Evolutionary conservation across 2,888 invertebrate species (phyloP).

Genomic region (Clanis bilineata): DNA sequence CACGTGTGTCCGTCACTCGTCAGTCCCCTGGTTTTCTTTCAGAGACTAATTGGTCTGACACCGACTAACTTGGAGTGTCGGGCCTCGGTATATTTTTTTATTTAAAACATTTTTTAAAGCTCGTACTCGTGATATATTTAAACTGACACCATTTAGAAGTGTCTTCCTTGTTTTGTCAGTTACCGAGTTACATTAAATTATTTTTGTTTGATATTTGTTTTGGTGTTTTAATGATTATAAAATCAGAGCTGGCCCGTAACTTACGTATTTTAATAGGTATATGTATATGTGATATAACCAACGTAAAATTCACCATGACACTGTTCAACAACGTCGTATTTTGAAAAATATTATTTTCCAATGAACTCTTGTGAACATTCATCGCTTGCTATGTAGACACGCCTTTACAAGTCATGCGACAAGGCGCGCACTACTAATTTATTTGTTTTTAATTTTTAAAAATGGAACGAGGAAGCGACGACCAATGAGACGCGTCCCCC

Average conservation of each 20-base stretch:
- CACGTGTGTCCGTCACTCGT: conserved; percentile 64
- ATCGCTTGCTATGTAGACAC: neutral
- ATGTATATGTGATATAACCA: too few relatives aligned
- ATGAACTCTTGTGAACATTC: too few relatives aligned
- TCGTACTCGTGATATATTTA: conserved; percentile 42
- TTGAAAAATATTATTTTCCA: too few relatives aligned
- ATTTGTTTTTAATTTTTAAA: conserved; percentile 81
- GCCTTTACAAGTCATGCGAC: neutral
- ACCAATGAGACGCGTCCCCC: conserved; percentile 79
- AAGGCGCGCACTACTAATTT: conserved; percentile 40
- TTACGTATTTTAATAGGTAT: too few relatives aligned
- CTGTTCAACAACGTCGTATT: too few relatives aligned
- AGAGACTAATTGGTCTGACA: conserved; percentile 79
- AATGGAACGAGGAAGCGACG: conserved; percentile 69
- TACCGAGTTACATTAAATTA: conserved; percentile 1
- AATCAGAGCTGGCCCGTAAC: neutral
- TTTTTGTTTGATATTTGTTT: neutral
- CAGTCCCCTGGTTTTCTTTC: conserved; percentile 66
- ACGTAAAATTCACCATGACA: too few relatives aligned
- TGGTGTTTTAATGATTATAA: neutral
- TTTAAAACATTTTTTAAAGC: conserved; percentile 56
- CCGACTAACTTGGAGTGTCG: conserved; percentile 45
- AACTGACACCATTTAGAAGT: conserved; percentile 52
- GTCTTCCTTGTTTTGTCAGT: conserved; percentile 13
- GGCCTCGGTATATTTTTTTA: conserved; percentile 50